Conservation (phyloP, 2,888 invertebrate species). For the Loripinus fragilis region DNA sequence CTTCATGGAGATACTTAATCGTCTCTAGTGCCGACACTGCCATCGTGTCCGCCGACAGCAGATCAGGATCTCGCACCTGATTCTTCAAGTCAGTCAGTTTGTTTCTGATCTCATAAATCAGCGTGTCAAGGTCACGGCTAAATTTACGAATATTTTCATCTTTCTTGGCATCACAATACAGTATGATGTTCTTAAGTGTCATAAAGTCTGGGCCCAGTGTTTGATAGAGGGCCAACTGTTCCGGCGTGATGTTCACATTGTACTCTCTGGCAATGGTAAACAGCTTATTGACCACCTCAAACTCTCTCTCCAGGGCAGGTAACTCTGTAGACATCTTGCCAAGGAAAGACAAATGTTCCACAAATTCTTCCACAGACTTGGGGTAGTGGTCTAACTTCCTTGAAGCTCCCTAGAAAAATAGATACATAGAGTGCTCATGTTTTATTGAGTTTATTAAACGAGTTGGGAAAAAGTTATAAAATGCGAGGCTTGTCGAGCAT, state of each 20-base stretch:
- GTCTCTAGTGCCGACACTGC: slow-evolving; percentile 80
- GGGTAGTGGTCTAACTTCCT: slow-evolving; percentile 81
- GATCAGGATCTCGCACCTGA: slow-evolving; percentile 79
- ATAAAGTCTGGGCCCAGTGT: slow-evolving; percentile 82
- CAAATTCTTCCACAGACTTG: slow-evolving; percentile 82
- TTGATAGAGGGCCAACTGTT: slow-evolving; percentile 82
- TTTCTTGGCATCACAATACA: slow-evolving; percentile 83
- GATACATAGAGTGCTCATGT: too few relatives aligned
- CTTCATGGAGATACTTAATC: slow-evolving; percentile 78
- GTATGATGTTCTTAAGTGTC: slow-evolving; percentile 82
- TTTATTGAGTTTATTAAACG: too few relatives aligned
- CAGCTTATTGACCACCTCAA: slow-evolving; percentile 80
- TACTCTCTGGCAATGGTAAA: slow-evolving; percentile 82
- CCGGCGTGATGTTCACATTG: slow-evolving; percentile 78
- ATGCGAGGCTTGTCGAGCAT: too few relatives aligned
- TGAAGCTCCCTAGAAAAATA: slow-evolving; percentile 77
- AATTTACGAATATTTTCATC: slow-evolving; percentile 83
- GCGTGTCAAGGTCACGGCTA: slow-evolving; percentile 79
- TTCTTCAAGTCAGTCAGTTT: slow-evolving; percentile 80
- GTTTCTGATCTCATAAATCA: slow-evolving; percentile 78
- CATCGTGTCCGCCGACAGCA: slow-evolving; percentile 80
- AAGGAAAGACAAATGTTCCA: slow-evolving; percentile 83
- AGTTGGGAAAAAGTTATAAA: too few relatives aligned
- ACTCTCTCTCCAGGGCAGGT: slow-evolving; percentile 82
- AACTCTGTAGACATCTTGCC: slow-evolving; percentile 82